Conservation (phyloP, 35 echinoderm and acorn worm species). For the Ophioderma brevispina region DNA sequence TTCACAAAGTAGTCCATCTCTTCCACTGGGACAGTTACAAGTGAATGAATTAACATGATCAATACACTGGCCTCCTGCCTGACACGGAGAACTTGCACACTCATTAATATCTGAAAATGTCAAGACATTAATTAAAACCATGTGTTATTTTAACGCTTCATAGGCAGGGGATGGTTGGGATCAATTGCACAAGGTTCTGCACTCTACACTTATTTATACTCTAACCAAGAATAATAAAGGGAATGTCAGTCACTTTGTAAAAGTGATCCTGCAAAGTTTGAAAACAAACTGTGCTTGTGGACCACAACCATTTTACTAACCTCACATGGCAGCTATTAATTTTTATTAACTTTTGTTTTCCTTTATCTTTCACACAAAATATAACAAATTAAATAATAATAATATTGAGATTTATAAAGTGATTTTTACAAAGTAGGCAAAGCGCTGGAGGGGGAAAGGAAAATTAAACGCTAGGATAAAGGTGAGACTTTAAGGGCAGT, state of each 20-base stretch:
- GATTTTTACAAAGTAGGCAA: too few relatives aligned
- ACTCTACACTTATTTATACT: neutral
- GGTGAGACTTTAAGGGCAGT: too few relatives aligned
- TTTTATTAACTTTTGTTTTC: too few relatives aligned
- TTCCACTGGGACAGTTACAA: constrained; percentile 46
- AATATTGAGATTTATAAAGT: too few relatives aligned
- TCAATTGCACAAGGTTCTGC: neutral
- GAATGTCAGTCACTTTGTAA: neutral
- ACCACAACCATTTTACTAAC: neutral
- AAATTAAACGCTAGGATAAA: too few relatives aligned
- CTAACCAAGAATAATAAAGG: neutral
- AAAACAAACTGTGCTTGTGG: too few relatives aligned
- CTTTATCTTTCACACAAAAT: too few relatives aligned
- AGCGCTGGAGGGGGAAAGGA: too few relatives aligned
- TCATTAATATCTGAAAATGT: constrained; percentile 49
- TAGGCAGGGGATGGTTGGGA: neutral
- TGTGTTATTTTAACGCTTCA: neutral
- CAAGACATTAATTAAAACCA: neutral
- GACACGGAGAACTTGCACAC: constrained; percentile 45
- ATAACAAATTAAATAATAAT: too few relatives aligned
- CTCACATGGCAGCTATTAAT: too few relatives aligned
- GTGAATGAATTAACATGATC: constrained; percentile 34
- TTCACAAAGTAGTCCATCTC: constrained; percentile 41
- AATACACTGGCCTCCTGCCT: constrained; percentile 38
- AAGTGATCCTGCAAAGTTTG: neutral